A percentile compares a stretch with the other conserved stretches of the same genome.
These are phyloP conservation scores for Polypedilum pembai DNA, from an alignment of 1,140 invertebrate genomes.

Conservation along the genomic window DNA sequence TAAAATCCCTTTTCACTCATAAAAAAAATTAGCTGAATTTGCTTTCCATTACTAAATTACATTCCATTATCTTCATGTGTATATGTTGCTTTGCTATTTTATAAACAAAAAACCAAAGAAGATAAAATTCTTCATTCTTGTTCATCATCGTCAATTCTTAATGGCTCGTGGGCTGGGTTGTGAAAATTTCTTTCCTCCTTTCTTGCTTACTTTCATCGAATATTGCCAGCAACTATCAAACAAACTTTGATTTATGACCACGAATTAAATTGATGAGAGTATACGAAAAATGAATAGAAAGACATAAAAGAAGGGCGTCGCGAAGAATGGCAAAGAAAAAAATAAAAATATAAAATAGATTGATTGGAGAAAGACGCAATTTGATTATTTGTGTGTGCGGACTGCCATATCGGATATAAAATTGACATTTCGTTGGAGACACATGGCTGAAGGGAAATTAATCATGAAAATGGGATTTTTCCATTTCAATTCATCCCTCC, in stretches of 20 bases:
- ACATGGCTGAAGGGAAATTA: constrained; percentile 16
- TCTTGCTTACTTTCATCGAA: too few relatives aligned
- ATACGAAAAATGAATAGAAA: neutral
- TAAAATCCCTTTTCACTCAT: neutral
- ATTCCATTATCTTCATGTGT: constrained; percentile 21
- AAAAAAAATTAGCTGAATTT: too few relatives aligned
- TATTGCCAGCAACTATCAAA: neutral
- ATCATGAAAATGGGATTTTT: constrained; percentile 18
- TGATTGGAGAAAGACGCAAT: constrained; percentile 16
- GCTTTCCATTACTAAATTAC: constrained; percentile 23
- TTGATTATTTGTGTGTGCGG: constrained; percentile 16
- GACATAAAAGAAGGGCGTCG: neutral
- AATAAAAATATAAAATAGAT: neutral
- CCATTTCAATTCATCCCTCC: constrained; percentile 1
- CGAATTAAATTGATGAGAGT: constrained; percentile 27
- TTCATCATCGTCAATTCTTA: constrained; percentile 12
- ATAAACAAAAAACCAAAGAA: neutral
- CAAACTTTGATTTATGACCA: constrained; percentile 28
- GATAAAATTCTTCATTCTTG: neutral
- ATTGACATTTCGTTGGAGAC: constrained; percentile 16
- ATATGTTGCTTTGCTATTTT: too few relatives aligned
- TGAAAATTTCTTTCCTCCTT: too few relatives aligned
- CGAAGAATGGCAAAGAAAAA: neutral
- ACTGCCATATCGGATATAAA: constrained; percentile 17
- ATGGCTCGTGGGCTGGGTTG: neutral